These are phyloP conservation scores for Tenrec ecaudatus DNA, from an alignment of 2,113 vertebrate genomes.

Conservation along the genomic window DNA sequence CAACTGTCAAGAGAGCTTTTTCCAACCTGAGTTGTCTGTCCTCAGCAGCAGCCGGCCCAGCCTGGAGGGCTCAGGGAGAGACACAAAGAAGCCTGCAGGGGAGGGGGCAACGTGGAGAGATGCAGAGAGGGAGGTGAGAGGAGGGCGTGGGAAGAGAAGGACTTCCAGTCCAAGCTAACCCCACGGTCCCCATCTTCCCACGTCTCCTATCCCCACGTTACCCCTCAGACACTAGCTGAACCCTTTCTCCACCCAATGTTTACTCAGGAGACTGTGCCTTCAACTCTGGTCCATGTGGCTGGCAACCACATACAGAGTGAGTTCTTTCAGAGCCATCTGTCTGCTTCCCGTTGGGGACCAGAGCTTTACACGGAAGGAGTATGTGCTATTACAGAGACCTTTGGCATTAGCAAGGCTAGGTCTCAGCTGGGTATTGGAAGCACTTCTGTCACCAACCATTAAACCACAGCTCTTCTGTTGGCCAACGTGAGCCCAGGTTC, in stretches of 20 bases:
- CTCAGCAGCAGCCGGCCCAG: not conserved
- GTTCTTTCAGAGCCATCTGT: not conserved
- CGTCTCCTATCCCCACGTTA: not conserved
- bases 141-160: too few relatives aligned
- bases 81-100: not conserved
- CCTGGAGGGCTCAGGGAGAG: not conserved
- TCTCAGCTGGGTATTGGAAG: rapidly evolving
- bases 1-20: constrained; percentile 69
- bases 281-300: not conserved
- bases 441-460: not conserved
- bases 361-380: not conserved
- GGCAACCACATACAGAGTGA: not conserved
- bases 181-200: not conserved
- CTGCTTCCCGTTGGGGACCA: not conserved
- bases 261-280: not conserved
- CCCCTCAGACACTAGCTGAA: not conserved
- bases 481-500: not conserved
- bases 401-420: not conserved
- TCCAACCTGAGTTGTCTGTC: constrained; percentile 25
- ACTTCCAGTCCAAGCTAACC: not conserved
- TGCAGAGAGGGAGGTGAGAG: not conserved
- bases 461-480: not conserved
- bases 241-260: not conserved
- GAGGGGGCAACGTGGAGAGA: rapidly evolving
- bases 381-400: not conserved